Base-by-base conservation (phyloP, 2,113 vertebrate species). In the Polypterus bichir region DNA sequence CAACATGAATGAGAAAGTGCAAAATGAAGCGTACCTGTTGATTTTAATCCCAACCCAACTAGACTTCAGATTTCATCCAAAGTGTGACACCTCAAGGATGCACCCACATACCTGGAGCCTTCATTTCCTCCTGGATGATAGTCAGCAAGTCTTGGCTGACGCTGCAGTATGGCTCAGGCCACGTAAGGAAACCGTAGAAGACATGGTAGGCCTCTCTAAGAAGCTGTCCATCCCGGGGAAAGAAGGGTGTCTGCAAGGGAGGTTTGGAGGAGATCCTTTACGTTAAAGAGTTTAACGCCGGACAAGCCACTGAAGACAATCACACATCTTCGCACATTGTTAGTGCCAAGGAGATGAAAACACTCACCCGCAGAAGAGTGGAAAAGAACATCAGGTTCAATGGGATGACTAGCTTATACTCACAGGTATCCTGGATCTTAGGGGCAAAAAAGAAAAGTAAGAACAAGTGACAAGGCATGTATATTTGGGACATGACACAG, bases 351-450 rank as follows among this genome's bases (percentile, higher is more conserved):
- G 3, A 10, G 1, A 10, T 3, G 11, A 4, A 3, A 54, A 46
- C n/a, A 76, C 80, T 85, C 82, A 98, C 95, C 76, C 79, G 90
- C 55, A 97, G 82, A 54, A 94, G 85, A 0, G 93, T 90, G 11
- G 87, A 93, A 71, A 88, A 88, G 80, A 97, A 98, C 63, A 97
- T 93, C 68, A 96, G 79, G 5, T 88, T 92, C 60, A 98, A 80
- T 0, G 95, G 93, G 0, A 77, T 75, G 8, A 97, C 86, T 6
- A 97, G 87, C 65, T 94, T 87, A 5, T 98, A 98, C 75, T 89
- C 86, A 5, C 89, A 90, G 64, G 84, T 84, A 64, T 92, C 90
- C 69, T 93, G 93, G 61, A 91, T 91, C 95, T 97, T 78, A 9
- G 67, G 56, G 63, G 61, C 52, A 10, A 47, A n/a, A 57, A 46